Evolutionary conservation across 2,113 vertebrate genomes (phyloP).

Genomic region (Sinocyclocheilus anshuiensis): DNA sequence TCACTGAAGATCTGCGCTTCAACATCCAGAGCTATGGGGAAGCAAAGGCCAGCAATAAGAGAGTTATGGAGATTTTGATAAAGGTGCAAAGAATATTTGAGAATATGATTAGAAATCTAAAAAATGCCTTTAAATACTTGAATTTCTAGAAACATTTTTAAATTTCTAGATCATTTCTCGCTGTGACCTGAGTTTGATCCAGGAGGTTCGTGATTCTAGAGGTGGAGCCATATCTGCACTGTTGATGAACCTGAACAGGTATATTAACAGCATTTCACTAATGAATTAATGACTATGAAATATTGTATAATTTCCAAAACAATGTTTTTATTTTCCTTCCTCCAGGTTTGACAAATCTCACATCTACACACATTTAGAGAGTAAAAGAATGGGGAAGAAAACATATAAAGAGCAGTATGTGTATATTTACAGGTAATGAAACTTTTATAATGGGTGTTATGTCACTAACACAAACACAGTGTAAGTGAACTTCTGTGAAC

Average conservation of each 20-base stretch:
- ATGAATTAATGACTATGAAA: neutral
- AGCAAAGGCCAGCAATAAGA: conserved; percentile 77
- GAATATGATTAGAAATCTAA: neutral
- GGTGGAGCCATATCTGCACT: conserved; percentile 72
- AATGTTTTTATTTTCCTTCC: conserved; percentile 3
- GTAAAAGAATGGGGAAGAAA: conserved; percentile 77
- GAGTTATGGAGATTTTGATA: conserved; percentile 76
- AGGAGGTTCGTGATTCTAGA: conserved; percentile 83
- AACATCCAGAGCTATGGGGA: conserved; percentile 83
- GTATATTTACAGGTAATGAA: conserved; percentile 80
- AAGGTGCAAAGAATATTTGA: conserved; percentile 68
- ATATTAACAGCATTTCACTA: neutral
- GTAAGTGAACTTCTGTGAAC: neutral
- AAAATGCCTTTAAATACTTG: neutral
- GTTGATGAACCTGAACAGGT: conserved; percentile 81
- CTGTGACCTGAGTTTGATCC: conserved; percentile 82
- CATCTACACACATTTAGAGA: conserved; percentile 74
- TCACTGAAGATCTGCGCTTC: conserved; percentile 85
- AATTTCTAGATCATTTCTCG: conserved; percentile 80
- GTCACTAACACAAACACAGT: too few species aligned
- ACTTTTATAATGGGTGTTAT: neutral
- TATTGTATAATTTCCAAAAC: neutral
- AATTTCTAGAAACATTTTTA: neutral
- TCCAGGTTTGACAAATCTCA: conserved; percentile 73
- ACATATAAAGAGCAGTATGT: conserved; percentile 84